These are phyloP conservation scores for Timandra comae DNA, from an alignment of 2,888 invertebrate genomes.

Conservation along the genomic window DNA sequence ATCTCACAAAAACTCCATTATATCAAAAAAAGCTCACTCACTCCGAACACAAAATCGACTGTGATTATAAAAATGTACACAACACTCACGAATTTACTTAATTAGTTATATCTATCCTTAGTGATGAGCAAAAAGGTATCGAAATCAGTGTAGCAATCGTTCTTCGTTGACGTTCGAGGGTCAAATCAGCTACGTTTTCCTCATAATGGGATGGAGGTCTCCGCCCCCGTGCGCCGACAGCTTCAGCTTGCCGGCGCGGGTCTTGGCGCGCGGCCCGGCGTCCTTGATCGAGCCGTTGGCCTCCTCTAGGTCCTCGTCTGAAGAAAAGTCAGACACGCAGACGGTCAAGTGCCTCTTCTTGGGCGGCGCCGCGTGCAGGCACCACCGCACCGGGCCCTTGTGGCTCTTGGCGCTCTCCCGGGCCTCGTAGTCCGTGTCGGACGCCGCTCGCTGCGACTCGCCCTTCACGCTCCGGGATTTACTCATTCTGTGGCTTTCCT, in stretches of 20 bases:
- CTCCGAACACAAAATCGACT: slow-evolving; percentile 40
- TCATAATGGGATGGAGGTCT: slow-evolving; percentile 60
- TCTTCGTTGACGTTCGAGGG: no score
- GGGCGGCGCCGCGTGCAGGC: slow-evolving; percentile 52
- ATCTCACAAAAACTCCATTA: slow-evolving; percentile 48
- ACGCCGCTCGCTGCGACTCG: slow-evolving; percentile 55
- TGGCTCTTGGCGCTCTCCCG: slow-evolving; percentile 44
- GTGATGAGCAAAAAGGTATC: neutral
- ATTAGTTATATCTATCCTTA: no score
- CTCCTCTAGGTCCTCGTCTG: slow-evolving; percentile 56
- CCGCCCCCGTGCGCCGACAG: slow-evolving; percentile 67
- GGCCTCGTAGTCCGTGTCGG: slow-evolving; percentile 64
- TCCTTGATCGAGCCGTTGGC: slow-evolving; percentile 46
- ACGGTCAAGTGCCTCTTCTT: slow-evolving; percentile 60
- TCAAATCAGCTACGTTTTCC: slow-evolving; percentile 51
- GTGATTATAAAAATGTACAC: slow-evolving; percentile 25
- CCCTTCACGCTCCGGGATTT: slow-evolving; percentile 48
- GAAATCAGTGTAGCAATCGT: neutral
- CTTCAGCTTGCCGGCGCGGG: slow-evolving; percentile 47
- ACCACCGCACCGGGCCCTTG: slow-evolving; percentile 58
- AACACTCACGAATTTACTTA: slow-evolving; percentile 35
- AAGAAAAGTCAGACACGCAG: slow-evolving; percentile 62
- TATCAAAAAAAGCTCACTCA: slow-evolving; percentile 47
- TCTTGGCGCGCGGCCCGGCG: slow-evolving; percentile 50
- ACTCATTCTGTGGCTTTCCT: slow-evolving; percentile 53